These are phyloP conservation scores for Tragopan temminckii DNA, from an alignment of 2,797 vertebrate genomes.

Conservation along the genomic window DNA sequence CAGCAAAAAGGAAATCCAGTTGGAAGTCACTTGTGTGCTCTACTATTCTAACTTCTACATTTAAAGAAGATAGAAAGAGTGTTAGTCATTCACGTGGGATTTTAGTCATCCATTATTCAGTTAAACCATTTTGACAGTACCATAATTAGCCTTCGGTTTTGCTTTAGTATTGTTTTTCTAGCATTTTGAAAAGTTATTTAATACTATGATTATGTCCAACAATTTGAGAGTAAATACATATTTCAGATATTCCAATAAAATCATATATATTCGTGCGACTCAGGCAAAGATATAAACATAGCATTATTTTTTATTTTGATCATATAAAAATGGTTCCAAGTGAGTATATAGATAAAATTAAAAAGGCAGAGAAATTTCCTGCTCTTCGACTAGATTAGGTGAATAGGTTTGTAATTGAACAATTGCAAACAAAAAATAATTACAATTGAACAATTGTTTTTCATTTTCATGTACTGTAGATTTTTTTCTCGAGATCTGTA, in stretches of 20 bases:
- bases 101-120: slow-evolving; percentile 53
- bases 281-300: neutral
- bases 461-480: neutral
- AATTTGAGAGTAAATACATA: slow-evolving; percentile 52
- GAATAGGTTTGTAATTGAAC: neutral
- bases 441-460: neutral
- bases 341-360: neutral
- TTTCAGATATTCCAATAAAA: slow-evolving; percentile 29
- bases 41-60: neutral
- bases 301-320: neutral
- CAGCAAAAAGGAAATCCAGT: neutral
- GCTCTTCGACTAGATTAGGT: neutral
- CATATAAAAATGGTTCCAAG: neutral
- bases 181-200: neutral
- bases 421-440: too few species aligned
- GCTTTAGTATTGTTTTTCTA: slow-evolving; percentile 24
- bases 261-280: slow-evolving; percentile 9
- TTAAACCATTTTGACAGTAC: slow-evolving; percentile 52
- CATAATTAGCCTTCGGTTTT: slow-evolving; percentile 26
- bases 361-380: neutral
- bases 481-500: neutral
- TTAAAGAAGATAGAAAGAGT: neutral
- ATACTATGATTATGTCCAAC: slow-evolving; percentile 13
- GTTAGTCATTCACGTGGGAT: slow-evolving; percentile 29
- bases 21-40: neutral